These are phyloP conservation scores for Drosophila lacicola DNA, from an alignment of 2,888 invertebrate species.

Conservation along the genomic window DNA sequence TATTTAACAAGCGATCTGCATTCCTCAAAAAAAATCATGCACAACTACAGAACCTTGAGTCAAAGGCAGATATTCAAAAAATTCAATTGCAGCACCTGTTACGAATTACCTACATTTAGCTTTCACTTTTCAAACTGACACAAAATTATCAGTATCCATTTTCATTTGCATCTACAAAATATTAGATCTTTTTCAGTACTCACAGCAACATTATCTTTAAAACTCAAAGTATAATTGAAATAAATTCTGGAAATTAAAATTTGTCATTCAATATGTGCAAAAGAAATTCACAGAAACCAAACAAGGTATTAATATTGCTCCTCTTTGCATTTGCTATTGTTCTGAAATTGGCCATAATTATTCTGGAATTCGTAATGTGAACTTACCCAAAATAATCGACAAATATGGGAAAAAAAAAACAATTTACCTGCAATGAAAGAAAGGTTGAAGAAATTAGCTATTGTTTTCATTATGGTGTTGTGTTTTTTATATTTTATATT, in stretches of 20 bases:
- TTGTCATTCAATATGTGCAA: slow-evolving; percentile 10
- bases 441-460: slow-evolving; percentile 32
- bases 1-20: neutral
- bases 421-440: slow-evolving; percentile 60
- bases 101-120: neutral
- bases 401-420: neutral
- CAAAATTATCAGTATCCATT: too few species aligned
- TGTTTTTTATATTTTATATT: neutral
- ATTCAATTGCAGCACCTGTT: neutral
- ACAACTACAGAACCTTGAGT: too few species aligned
- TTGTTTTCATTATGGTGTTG: neutral
- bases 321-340: slow-evolving; percentile 56
- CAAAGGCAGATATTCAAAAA: neutral
- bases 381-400: neutral
- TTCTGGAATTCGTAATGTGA: slow-evolving; percentile 54
- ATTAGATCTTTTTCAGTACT: neutral
- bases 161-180: neutral
- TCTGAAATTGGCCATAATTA: slow-evolving; percentile 53
- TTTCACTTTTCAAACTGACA: too few species aligned
- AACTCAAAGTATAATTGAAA: neutral
- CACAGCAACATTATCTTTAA: neutral
- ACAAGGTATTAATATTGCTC: slow-evolving; percentile 43
- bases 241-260: neutral
- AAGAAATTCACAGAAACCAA: slow-evolving; percentile 22
- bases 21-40: neutral